Conservation (phyloP, 2,113 vertebrate genomes). For the Phocoena phocoena region DNA sequence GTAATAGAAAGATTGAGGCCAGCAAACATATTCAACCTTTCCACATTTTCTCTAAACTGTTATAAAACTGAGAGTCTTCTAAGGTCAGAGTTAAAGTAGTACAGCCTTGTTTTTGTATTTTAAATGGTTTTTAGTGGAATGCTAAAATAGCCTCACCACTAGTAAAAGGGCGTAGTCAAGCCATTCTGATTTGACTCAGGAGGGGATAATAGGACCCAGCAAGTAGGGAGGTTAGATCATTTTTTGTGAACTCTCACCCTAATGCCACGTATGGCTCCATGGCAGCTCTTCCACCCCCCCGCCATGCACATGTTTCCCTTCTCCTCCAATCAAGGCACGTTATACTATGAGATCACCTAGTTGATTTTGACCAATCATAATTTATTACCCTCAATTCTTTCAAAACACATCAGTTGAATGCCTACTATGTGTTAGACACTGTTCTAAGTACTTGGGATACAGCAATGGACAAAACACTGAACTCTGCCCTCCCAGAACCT, state of each 20-base stretch:
- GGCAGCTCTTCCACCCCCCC: too few relatives aligned
- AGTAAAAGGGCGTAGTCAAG: conserved; percentile 21
- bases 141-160: conserved; percentile 35
- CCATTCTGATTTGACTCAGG: background rate
- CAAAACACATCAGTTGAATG: background rate
- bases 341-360: background rate
- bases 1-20: conserved; percentile 75
- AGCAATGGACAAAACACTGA: background rate
- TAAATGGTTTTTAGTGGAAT: conserved; percentile 66
- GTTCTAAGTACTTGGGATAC: background rate
- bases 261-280: background rate
- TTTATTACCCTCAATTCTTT: background rate
- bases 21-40: conserved; percentile 77
- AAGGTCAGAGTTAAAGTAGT: conserved; percentile 78
- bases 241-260: background rate
- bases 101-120: conserved; percentile 65
- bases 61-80: conserved; percentile 76
- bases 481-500: background rate
- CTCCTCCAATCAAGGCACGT: background rate
- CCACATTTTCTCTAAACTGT: conserved; percentile 77
- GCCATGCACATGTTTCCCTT: background rate
- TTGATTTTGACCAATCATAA: background rate
- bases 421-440: background rate
- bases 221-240: background rate
- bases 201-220: background rate